phyloP scores from a whole-genome alignment of 92 coral and sea anemone genomes.

The Chrysogorgia sp. region DNA sequence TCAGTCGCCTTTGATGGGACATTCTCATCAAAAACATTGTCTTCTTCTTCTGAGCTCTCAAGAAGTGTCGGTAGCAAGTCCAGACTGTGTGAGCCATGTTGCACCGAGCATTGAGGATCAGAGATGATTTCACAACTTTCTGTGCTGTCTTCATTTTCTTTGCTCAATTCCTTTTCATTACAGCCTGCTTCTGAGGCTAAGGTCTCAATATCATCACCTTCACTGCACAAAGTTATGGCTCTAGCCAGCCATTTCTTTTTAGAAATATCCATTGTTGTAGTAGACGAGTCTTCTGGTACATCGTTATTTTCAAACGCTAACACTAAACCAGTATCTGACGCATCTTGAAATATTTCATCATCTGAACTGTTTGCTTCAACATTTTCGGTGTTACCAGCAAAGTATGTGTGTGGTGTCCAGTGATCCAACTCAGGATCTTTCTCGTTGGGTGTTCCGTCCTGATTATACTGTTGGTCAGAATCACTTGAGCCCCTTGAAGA shows the following conservation, averaged over 20 bases:
- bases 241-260: constrained; percentile 71
- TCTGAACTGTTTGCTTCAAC: constrained; percentile 72
- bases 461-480: constrained; percentile 28
- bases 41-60: constrained; percentile 34
- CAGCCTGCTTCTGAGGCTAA: constrained; percentile 86
- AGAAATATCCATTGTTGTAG: neutral
- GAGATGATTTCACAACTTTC: neutral
- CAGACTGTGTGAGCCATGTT: neutral
- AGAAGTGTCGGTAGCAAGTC: constrained; percentile 37
- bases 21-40: constrained; percentile 28
- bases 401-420: constrained; percentile 44
- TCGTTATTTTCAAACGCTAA: constrained; percentile 21
- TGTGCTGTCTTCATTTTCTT: neutral
- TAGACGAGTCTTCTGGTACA: constrained; percentile 2
- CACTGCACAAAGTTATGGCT: constrained; percentile 94
- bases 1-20: neutral
- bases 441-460: constrained; percentile 16
- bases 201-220: constrained; percentile 89
- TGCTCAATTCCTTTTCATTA: neutral
- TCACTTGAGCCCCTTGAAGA: constrained; percentile 47
- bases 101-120: neutral
- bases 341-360: constrained; percentile 64
- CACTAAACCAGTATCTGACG: constrained; percentile 6
- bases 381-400: constrained; percentile 71
- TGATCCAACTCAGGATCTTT: constrained; percentile 5